These are phyloP conservation scores for Ophion ellenae DNA, from an alignment of 2,888 invertebrate genomes.

Conservation along the genomic window DNA sequence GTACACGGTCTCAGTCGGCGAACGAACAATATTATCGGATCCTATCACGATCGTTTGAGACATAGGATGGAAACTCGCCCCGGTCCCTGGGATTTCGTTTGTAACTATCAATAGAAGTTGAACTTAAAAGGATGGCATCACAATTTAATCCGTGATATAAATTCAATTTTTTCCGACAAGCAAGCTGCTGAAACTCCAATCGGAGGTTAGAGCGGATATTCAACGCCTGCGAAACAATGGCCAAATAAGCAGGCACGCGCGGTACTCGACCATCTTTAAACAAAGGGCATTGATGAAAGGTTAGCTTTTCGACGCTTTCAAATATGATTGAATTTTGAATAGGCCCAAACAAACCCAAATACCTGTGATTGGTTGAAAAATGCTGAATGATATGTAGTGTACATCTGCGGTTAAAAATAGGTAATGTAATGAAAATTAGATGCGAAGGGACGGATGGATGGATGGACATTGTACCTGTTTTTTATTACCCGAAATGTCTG, in stretches of 20 bases:
- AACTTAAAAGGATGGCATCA: neutral
- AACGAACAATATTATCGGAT: constrained; percentile 43
- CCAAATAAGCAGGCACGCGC: constrained; percentile 40
- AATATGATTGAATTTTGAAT: neutral
- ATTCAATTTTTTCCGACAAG: constrained; percentile 21
- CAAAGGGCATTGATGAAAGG: constrained; percentile 41
- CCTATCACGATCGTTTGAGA: constrained; percentile 33
- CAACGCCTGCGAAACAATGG: constrained; percentile 14
- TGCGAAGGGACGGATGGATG: too few species aligned
- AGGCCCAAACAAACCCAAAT: neutral
- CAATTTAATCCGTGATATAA: neutral
- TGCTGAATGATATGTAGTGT: too few species aligned
- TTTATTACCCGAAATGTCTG: too few species aligned
- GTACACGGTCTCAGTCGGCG: constrained; percentile 36
- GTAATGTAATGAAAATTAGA: too few species aligned
- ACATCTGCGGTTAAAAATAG: too few species aligned
- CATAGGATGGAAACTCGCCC: constrained; percentile 34
- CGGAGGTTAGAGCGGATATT: constrained; percentile 28
- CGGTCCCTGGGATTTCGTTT: constrained; percentile 51
- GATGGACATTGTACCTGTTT: too few species aligned
- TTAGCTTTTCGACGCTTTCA: constrained; percentile 1
- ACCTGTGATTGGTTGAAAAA: neutral
- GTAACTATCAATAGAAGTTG: constrained; percentile 17
- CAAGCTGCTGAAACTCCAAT: constrained; percentile 46
- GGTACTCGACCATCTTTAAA: constrained; percentile 35